Percentiles rank a stretch among this genome's conserved stretches.
These are phyloP conservation scores for Microplitis demolitor DNA, from an alignment of 1,140 invertebrate species.

Conservation along the genomic window DNA sequence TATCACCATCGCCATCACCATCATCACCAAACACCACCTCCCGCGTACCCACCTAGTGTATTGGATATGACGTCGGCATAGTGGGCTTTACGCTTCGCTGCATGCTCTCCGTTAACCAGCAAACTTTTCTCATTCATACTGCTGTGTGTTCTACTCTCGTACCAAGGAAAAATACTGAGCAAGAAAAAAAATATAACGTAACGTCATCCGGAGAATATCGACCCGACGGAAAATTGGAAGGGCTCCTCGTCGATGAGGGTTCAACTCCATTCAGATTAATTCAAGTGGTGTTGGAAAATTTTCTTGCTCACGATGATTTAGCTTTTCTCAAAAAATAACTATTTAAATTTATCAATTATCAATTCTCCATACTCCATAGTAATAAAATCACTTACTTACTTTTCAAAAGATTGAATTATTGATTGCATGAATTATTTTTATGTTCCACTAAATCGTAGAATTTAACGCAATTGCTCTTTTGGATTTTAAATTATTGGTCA, in stretches of 20 bases:
- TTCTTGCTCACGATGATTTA: neutral
- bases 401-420: no score
- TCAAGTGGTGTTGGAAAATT: neutral
- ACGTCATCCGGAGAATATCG: constrained; percentile 22
- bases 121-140: constrained; percentile 29
- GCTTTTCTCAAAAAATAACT: neutral
- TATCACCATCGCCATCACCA: constrained; percentile 2
- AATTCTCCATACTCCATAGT: no score
- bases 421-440: no score
- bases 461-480: no score
- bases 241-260: neutral
- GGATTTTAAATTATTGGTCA: no score
- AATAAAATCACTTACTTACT: no score
- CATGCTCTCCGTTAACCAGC: constrained; percentile 37
- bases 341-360: neutral
- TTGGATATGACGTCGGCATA: constrained; percentile 60
- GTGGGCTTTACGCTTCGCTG: constrained; percentile 57
- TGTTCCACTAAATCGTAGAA: no score
- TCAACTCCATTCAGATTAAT: constrained; percentile 4
- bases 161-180: constrained; percentile 3
- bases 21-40: constrained; percentile 26
- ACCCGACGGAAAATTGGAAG: constrained; percentile 7
- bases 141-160: constrained; percentile 29
- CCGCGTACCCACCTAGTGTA: constrained; percentile 37
- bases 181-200: constrained; percentile 4